Evolutionary conservation across 53 echinoderm and acorn worm species (phyloP), one percentile per base, ranked within the genome.

Genomic region (Hippasteria phrygiana): DNA sequence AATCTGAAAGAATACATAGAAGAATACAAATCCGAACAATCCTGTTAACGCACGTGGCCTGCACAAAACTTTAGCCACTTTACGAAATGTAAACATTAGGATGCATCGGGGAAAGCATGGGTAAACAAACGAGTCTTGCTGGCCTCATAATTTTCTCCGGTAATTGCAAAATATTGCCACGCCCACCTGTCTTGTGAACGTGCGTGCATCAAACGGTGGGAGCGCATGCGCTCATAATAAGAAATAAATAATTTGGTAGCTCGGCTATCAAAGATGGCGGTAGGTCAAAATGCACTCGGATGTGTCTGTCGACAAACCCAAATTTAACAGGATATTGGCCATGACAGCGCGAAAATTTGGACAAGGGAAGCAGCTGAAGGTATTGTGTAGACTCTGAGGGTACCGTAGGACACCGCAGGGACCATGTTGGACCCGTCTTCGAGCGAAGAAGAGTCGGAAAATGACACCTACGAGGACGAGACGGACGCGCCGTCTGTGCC

Each of bases 401-500:
- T 70, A 41, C 64, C 35, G 51, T 85, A 85, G 71, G 43, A 33
- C 32, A 71, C 71, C 22, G 85, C 51, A 72, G 80, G 87, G 73
- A 91, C 78, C 73, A 98, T 98, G 98, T 94, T 96, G 70, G 94
- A 96, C 66, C 95, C 95, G 69, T 98, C 98, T 63, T 98, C 98
- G 41, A 96, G 95, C 71, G 98, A 98, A 67, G 95, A 98, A 83
- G 94, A 94, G 56, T 98, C 98, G 36, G 98, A 98, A 55, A 95
- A 96, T 94, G 98, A 98, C 55, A 83, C 71, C 17, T 85, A 95
- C 87, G 88, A 69, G 87, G 91, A 88, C 54, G 93, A 93, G 50
- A 95, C 90, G 32, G 95, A 95, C 47, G 90, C 88, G 35, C 80
- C 88, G 46, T 96, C 95, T 45, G 92, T 90, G 12, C 96, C 95